Evolutionary conservation across 1,140 invertebrate genomes (phyloP), one percentile per base, ranked within the genome.

Genomic region (Copidosoma floridanum): DNA sequence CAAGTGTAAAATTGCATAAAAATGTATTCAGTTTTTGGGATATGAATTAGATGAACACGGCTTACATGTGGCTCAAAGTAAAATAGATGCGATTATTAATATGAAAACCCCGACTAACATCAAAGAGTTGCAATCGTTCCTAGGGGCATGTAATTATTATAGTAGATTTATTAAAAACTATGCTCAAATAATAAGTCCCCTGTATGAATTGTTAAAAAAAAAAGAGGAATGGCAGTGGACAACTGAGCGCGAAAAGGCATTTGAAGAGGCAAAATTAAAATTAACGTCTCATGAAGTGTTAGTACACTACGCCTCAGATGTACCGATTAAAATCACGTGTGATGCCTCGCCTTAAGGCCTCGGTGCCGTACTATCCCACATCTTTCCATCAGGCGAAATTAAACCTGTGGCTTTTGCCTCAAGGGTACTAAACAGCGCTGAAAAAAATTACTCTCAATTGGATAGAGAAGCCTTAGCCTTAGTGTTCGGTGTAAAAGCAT

Each of bases 381-480:
- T n/a, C n/a, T n/a, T n/a, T n/a, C n/a, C 61, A 6, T 23, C 21
- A 0, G 64, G 63, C 55, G 64, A 60, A 14, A 57, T 53, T 66
- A 68, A 65, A 24, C 76, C 74, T 3, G 65, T 83, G 2, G 74
- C 77, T 12, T 83, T 73, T 63, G 78, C 77, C 4, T 82, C 77
- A 3, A 59, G 77, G 27, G 68, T 76, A 12, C 59, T 82, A 11
- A 78, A 74, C 8, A 7, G 53, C 4, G 68, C 73, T 29, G 78
- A 84, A 66, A 24, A 65, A 24, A 79, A 80, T 35, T 82, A 83
- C 62, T 76, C 72, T 12, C 76, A 83, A 62, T 75, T 82, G 2
- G 79, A 84, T 51, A 75, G 77, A 58, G 80, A 84, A 64, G 67
- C 77, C 4, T 63, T 82, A 3, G 78, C 81, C 3, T 77, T 82